Conservation (phyloP, 2,888 invertebrate genomes). For the Cremastinae sp. region DNA sequence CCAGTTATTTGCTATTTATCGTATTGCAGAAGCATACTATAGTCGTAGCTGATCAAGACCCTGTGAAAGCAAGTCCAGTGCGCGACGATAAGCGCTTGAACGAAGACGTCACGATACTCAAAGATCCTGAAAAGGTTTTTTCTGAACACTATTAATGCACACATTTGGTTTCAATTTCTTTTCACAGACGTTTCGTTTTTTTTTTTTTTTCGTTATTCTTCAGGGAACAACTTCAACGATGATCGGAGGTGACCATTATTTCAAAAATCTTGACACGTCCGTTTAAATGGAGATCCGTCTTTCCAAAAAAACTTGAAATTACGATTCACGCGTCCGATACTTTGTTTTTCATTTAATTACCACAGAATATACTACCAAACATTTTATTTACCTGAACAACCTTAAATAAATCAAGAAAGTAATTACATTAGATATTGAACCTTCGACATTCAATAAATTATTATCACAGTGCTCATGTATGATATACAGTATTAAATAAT, state of each 20-base stretch:
- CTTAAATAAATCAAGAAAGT: too few relatives aligned
- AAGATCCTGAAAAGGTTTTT: slow-evolving; percentile 50
- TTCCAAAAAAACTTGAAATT: neutral
- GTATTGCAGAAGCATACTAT: slow-evolving; percentile 34
- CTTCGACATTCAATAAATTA: too few relatives aligned
- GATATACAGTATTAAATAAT: too few relatives aligned
- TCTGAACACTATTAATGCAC: neutral
- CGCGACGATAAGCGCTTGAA: slow-evolving; percentile 23
- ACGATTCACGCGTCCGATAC: neutral
- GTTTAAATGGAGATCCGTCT: slow-evolving; percentile 3
- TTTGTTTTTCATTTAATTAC: too few relatives aligned
- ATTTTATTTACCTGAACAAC: too few relatives aligned
- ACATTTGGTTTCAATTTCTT: neutral
- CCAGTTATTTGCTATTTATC: too few relatives aligned
- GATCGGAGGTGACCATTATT: slow-evolving; percentile 46
- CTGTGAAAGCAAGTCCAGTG: slow-evolving; percentile 26
- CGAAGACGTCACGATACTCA: slow-evolving; percentile 54
- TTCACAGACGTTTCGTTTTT: neutral
- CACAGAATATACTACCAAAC: too few relatives aligned
- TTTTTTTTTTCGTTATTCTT: slow-evolving; percentile 1
- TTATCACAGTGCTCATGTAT: too few relatives aligned
- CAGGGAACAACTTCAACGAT: slow-evolving; percentile 44
- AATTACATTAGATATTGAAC: too few relatives aligned
- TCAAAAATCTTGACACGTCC: slow-evolving; percentile 46
- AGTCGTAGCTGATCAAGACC: slow-evolving; percentile 20